A percentile compares a stretch with the other conserved stretches of the same genome.
phyloP scores from a whole-genome alignment of 2,797 vertebrate genomes.

The Clamator glandarius region DNA sequence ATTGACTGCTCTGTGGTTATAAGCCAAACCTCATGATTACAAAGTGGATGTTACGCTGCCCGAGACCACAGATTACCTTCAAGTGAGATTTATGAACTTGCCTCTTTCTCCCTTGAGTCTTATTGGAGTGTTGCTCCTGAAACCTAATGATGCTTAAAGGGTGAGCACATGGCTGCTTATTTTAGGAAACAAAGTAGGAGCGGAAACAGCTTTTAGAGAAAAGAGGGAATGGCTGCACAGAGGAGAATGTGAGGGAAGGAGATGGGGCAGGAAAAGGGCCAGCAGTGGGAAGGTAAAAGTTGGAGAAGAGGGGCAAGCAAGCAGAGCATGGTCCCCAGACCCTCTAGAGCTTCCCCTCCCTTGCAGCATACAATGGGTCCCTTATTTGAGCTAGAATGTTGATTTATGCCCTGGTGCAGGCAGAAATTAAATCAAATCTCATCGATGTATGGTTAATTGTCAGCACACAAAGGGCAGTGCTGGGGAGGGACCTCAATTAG shows the following conservation, averaged over 20 bases:
- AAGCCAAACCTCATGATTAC: accelerated
- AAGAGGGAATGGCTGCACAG: background rate
- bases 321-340: accelerated
- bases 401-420: constrained; percentile 35
- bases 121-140: background rate
- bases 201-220: accelerated
- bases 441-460: constrained; percentile 62
- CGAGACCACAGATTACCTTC: accelerated
- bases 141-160: background rate
- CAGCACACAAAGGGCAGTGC: constrained; percentile 44
- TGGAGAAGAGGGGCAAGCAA: background rate
- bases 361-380: background rate
- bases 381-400: constrained; percentile 33
- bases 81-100: background rate
- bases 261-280: background rate
- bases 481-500: constrained; percentile 65
- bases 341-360: background rate
- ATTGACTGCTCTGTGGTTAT: accelerated
- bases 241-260: background rate
- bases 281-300: background rate
- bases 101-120: background rate
- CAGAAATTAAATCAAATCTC: constrained; percentile 67
- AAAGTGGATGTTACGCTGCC: accelerated
- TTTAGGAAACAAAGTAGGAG: background rate
- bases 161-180: background rate